phyloP scores from a whole-genome alignment of 2,797 vertebrate genomes.

The Phylloscopus collybita region DNA sequence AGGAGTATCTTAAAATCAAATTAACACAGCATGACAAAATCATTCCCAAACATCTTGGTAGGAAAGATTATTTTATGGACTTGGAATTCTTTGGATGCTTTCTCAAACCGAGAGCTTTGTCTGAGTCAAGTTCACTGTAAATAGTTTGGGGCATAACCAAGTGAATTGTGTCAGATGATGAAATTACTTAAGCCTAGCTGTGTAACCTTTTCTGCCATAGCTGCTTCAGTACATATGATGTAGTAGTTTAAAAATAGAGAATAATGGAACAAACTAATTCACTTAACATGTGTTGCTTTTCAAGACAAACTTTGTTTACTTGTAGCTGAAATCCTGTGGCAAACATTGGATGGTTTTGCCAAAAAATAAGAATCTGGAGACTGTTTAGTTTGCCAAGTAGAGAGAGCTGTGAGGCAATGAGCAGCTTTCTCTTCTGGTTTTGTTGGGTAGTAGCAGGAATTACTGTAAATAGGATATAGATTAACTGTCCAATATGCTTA shows the following conservation, averaged over 20 bases:
- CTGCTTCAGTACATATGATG: constrained; percentile 48
- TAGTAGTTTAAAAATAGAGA: constrained; percentile 55
- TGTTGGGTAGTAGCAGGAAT: background rate
- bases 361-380: background rate
- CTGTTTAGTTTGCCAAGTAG: background rate
- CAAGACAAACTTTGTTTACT: constrained; percentile 29
- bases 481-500: constrained; percentile 13
- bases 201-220: constrained; percentile 39
- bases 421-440: constrained; percentile 2
- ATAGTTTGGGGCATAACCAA: constrained; percentile 37
- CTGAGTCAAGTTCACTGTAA: constrained; percentile 47
- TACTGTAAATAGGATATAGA: constrained; percentile 26
- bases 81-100: background rate
- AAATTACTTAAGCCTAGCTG: constrained; percentile 22
- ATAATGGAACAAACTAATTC: constrained; percentile 22
- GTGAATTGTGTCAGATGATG: constrained; percentile 37
- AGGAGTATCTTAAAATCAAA: background rate
- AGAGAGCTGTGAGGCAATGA: background rate
- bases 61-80: constrained; percentile 1
- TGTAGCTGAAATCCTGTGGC: background rate
- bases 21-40: background rate
- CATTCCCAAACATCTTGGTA: background rate
- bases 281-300: constrained; percentile 37
- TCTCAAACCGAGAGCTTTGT: background rate
- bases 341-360: background rate